These are phyloP conservation scores for Dascillus cervinus DNA, from an alignment of 2,888 invertebrate genomes.

Conservation along the genomic window DNA sequence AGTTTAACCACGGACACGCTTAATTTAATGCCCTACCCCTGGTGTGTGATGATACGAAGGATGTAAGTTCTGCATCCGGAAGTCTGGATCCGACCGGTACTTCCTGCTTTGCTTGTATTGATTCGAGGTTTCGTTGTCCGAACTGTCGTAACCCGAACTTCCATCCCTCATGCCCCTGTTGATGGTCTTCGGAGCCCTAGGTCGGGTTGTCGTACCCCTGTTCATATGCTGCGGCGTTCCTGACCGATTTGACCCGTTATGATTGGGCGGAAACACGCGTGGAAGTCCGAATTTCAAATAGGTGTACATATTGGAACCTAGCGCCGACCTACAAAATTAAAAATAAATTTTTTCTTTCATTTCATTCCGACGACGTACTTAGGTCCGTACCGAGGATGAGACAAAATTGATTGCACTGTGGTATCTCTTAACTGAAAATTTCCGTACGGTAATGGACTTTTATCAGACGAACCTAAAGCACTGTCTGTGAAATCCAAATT, in stretches of 20 bases:
- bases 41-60: constrained; percentile 45
- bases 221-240: constrained; percentile 51
- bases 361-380: no score
- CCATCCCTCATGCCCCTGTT: constrained; percentile 68
- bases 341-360: no score
- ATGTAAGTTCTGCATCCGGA: constrained; percentile 58
- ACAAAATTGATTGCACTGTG: constrained; percentile 83
- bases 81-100: constrained; percentile 82
- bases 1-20: no score
- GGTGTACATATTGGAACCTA: constrained; percentile 88
- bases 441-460: constrained; percentile 87
- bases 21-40: constrained; percentile 37
- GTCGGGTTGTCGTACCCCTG: constrained; percentile 42
- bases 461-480: constrained; percentile 85
- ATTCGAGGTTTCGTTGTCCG: constrained; percentile 69
- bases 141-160: constrained; percentile 89
- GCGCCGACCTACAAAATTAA: constrained; percentile 66
- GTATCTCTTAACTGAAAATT: constrained; percentile 90
- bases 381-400: constrained; percentile 85
- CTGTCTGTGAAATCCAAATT: constrained; percentile 95
- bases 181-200: constrained; percentile 50
- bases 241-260: constrained; percentile 62
- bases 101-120: constrained; percentile 59
- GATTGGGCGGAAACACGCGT: constrained; percentile 81
- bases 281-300: constrained; percentile 92